Conservation (phyloP, 2,888 invertebrate species). For the Caenorhabditis zanzibari region DNA sequence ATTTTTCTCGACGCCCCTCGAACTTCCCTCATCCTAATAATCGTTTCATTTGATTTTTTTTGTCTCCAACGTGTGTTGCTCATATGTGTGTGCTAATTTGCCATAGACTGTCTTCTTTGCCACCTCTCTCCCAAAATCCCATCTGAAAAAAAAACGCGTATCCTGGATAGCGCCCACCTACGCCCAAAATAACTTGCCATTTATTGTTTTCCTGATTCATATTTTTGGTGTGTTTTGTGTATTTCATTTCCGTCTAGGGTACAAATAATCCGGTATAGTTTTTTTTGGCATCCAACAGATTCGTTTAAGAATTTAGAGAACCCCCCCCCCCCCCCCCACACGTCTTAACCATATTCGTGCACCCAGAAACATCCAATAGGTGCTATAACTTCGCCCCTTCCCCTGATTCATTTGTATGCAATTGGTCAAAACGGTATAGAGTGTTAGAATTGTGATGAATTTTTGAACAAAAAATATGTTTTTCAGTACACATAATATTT, state of each 20-base stretch:
- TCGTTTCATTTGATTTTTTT: constrained; percentile 39
- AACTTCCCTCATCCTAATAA: constrained; percentile 18
- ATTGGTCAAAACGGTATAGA: constrained; percentile 53
- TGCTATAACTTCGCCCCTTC: constrained; percentile 49
- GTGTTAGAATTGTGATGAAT: constrained; percentile 57
- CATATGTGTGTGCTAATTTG: constrained; percentile 34
- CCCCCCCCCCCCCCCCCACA: not conserved
- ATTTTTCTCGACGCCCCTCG: constrained; percentile 1
- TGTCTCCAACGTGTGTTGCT: constrained; percentile 6
- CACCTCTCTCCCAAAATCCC: constrained; percentile 5
- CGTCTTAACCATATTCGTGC: constrained; percentile 31
- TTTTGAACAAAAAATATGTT: constrained; percentile 1
- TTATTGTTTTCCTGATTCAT: constrained; percentile 11
- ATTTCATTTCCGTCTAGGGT: constrained; percentile 56
- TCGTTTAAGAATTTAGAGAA: constrained; percentile 26
- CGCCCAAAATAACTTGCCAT: constrained; percentile 46
- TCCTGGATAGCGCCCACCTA: constrained; percentile 7
- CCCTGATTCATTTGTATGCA: constrained; percentile 18
- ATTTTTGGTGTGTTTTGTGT: constrained; percentile 35
- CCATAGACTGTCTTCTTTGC: constrained; percentile 44
- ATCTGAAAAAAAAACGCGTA: constrained; percentile 46
- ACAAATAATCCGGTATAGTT: constrained; percentile 66
- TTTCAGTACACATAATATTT: constrained; percentile 24
- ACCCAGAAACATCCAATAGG: constrained; percentile 37
- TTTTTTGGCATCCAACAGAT: constrained; percentile 11